Conservation (phyloP, 1,140 invertebrate species). For the Harpegnathos saltator region DNA sequence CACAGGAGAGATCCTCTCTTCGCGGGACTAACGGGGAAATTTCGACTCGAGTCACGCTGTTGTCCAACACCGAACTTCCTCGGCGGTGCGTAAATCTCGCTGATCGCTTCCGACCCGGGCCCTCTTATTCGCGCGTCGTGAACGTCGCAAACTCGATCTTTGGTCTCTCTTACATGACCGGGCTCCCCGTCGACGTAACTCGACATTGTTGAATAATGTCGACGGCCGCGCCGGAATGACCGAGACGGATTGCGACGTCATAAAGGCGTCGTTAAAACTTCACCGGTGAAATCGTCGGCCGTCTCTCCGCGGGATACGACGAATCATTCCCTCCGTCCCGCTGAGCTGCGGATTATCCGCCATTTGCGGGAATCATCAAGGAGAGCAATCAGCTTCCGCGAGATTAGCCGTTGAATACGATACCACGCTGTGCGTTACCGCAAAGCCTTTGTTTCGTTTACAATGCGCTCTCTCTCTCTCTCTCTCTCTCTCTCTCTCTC, state of each 20-base stretch:
- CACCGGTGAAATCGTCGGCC: slow-evolving; percentile 66
- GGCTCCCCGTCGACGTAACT: background rate
- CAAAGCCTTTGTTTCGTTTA: slow-evolving; percentile 40
- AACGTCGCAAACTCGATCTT: slow-evolving; percentile 8
- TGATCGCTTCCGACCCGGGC: background rate
- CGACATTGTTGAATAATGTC: background rate
- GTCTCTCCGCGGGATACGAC: slow-evolving; percentile 4
- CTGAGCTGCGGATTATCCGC: slow-evolving; percentile 34
- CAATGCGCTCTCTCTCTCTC: background rate
- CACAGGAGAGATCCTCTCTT: too few relatives aligned
- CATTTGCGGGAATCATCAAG: slow-evolving; percentile 41
- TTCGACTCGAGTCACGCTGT: background rate
- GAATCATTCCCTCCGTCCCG: slow-evolving; percentile 19
- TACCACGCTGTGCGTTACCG: slow-evolving; percentile 16
- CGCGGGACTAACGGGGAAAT: too few relatives aligned
- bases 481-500: background rate
- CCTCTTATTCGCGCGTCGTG: slow-evolving; percentile 20
- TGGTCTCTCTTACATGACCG: background rate
- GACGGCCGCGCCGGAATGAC: slow-evolving; percentile 52
- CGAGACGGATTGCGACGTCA: slow-evolving; percentile 45
- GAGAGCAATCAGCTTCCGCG: slow-evolving; percentile 26
- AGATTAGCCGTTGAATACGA: slow-evolving; percentile 42
- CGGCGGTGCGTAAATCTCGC: slow-evolving; percentile 10
- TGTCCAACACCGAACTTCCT: slow-evolving; percentile 6
- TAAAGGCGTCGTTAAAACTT: slow-evolving; percentile 78